Percentiles rank a stretch among this genome's conserved stretches.
Conservation (phyloP, 2,888 invertebrate genomes). For the Hydrotaea cyrtoneurina region DNA sequence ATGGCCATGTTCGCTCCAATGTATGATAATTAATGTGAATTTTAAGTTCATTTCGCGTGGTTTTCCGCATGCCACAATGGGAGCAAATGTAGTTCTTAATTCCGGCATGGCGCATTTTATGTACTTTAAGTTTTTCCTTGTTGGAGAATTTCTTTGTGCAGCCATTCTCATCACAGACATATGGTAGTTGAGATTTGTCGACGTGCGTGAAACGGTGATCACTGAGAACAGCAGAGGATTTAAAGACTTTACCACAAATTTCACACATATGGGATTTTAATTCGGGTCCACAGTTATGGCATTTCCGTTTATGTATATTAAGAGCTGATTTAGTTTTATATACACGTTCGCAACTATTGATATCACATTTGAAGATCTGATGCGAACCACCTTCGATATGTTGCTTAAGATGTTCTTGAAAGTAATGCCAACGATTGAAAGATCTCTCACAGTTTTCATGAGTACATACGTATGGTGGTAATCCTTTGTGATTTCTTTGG, state of each 20-base stretch:
- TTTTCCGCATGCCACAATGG: constrained; percentile 76
- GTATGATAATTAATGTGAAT: constrained; percentile 78
- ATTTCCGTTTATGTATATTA: constrained; percentile 72
- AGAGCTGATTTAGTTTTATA: constrained; percentile 75
- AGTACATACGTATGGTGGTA: not conserved
- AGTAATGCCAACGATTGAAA: not conserved
- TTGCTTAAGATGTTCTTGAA: not conserved
- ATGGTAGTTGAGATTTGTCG: constrained; percentile 73
- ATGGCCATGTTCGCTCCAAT: constrained; percentile 75
- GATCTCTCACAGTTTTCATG: not conserved
- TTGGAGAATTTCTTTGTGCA: constrained; percentile 74
- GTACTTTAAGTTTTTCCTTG: constrained; percentile 75
- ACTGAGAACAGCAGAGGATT: constrained; percentile 72
- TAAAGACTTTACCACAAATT: constrained; percentile 75
- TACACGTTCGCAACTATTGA: constrained; percentile 15
- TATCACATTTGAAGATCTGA: constrained; percentile 50
- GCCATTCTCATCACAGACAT: constrained; percentile 71
- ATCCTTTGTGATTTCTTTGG: not conserved
- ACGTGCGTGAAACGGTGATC: constrained; percentile 75
- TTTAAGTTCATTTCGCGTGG: constrained; percentile 76
- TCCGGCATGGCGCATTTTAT: constrained; percentile 77
- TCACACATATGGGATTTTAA: constrained; percentile 75
- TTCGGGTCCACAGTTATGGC: constrained; percentile 72
- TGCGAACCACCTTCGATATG: constrained; percentile 45
- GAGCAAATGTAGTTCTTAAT: constrained; percentile 77